Base-by-base conservation (phyloP, 2,888 invertebrate species). In the Drosophila quinaria region DNA sequence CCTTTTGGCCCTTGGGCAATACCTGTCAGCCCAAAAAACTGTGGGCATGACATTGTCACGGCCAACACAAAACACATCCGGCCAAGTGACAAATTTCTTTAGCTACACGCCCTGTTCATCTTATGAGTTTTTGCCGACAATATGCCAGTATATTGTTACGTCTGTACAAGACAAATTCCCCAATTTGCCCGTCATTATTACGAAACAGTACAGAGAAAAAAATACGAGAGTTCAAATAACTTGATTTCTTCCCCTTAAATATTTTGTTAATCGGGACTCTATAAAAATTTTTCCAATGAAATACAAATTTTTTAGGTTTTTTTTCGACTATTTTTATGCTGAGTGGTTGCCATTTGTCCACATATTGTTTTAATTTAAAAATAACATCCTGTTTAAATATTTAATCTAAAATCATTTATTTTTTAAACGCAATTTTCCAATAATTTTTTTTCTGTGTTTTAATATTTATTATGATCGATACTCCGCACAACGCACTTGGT, bases 41-140 rank as follows among this genome's bases (percentile, higher is more conserved):
- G 54, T 75, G 70, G 83, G 86, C 80, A 70, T 74, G 81, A 88
- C 88, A 83, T 52, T 84, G 84, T 86, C 84, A 86, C 42, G 69
- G 56, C 67, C 62, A 63, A 74, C 78, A 86, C 89, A 86, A 86
- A 87, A 86, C 87, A 86, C 89, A 86, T 86, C 86, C 86, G 86
- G 86, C 89, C 76, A 54, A 84, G 63, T 87, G 87, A 87, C 75
- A 87, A 84, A 84, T 87, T 69, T 75, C 70, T 63, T 25, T 46
- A 64, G 73, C 64, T 70, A 70, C 76, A 68, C 75, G 70, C 58
- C 41, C 15, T 74, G 67, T 54, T 61, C 74, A 70, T 42, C 76
- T 67, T 55, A 66, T 70, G 80, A 55, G 67, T 70, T 78, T 77
- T 66, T 55, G 76, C 65, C 76, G 78, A 78, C 75, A 69, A 61